Evolutionary conservation across 2,797 vertebrate genomes (phyloP), one percentile per base, ranked within the genome.

Genomic region (Distichodus sexfasciatus): DNA sequence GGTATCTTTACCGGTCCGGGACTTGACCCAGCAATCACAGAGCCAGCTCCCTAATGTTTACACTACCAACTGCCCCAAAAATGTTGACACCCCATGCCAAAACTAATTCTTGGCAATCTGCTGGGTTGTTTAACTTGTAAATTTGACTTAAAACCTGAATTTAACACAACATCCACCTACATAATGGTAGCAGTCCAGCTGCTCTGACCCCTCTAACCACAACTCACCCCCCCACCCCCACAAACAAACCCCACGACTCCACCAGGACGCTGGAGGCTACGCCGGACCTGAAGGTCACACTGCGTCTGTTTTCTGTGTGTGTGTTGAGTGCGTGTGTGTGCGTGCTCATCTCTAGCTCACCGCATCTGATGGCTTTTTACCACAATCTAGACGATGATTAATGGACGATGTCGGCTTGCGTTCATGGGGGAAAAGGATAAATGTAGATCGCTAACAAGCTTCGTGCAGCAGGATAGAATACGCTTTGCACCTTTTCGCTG

Each of bases 271-370:
- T 72, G 62, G 31, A 58, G 61, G 53, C 62, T 72, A 8, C n/a
- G 11, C 70, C 33, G 53, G 19, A 59, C 62, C 62, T 72, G 70
- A 72, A 66, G 62, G 70, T 72, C 70, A 66, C n/a, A n/a, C n/a
- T n/a, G n/a, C n/a, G n/a, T n/a, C n/a, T n/a, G n/a, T n/a, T n/a
- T n/a, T n/a, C n/a, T n/a, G n/a, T n/a, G n/a, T n/a, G n/a, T n/a
- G n/a, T n/a, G n/a, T n/a, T n/a, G n/a, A n/a, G n/a, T n/a, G n/a
- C n/a, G n/a, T n/a, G n/a, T 17, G 70, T 48, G 35, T 59, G 53
- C 47, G 61, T 60, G 70, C 62, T 72, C 54, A 60, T 66, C 69
- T 59, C 61, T 24, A 58, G 69, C 69, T 58, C 61, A 36, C 36
- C 44, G 36, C 62, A 59, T 46, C 70, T 72, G 70, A 72, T 50